Evolutionary conservation across 2,113 vertebrate species (phyloP).

Genomic region (Entosphenus tridentatus): DNA sequence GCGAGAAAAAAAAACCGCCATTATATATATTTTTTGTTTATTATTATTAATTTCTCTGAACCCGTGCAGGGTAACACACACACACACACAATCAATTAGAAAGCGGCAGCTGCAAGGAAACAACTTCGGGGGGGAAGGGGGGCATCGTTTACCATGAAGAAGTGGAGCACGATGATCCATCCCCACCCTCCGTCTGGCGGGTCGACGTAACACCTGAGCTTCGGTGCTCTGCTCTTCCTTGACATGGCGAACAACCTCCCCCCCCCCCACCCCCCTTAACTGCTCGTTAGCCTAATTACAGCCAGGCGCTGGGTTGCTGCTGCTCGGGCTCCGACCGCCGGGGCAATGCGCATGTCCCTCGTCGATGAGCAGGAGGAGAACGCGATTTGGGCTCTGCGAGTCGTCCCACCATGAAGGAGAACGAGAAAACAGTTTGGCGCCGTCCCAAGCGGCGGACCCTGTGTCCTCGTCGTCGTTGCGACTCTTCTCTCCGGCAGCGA

Average conservation of each 20-base stretch:
- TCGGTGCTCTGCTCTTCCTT: not conserved
- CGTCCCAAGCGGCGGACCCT: too few relatives aligned
- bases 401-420: too few relatives aligned
- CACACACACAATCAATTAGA: not conserved
- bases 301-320: not conserved
- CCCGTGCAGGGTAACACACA: not conserved
- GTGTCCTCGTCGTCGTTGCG: too few relatives aligned
- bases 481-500: too few relatives aligned
- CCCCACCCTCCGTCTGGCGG: slow-evolving; percentile 42
- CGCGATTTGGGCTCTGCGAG: too few relatives aligned
- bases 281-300: not conserved
- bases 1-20: too few relatives aligned
- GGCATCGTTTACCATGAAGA: slow-evolving; percentile 44
- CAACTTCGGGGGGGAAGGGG: too few relatives aligned
- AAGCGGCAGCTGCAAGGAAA: too few relatives aligned
- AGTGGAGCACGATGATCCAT: slow-evolving; percentile 71
- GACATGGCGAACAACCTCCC: not conserved
- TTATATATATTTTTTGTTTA: too few relatives aligned
- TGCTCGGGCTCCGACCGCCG: not conserved
- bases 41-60: not conserved
- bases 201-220: slow-evolving; percentile 18
- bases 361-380: too few relatives aligned
- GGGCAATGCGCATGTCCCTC: not conserved
- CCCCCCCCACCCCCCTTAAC: not conserved
- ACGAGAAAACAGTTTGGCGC: too few relatives aligned